phyloP scores from a whole-genome alignment of 2,113 vertebrate genomes.

The Rostratula benghalensis region DNA sequence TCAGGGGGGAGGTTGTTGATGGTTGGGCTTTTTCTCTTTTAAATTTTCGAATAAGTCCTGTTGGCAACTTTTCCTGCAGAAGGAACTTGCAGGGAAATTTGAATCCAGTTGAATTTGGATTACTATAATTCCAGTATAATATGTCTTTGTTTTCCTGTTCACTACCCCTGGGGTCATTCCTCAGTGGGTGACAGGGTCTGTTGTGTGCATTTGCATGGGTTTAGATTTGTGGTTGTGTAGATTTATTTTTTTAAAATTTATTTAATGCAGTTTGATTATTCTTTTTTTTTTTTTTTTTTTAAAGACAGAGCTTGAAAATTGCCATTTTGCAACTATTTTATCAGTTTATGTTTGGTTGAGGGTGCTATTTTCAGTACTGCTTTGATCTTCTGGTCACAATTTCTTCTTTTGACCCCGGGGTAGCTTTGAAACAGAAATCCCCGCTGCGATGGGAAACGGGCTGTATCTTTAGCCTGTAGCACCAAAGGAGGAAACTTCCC shows the following conservation, averaged over 20 bases:
- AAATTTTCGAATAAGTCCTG: not conserved
- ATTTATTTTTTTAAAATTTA: not conserved
- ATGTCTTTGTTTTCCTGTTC: not conserved
- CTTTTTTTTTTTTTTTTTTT: not conserved
- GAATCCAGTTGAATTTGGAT: too few relatives aligned
- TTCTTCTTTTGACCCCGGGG: not conserved
- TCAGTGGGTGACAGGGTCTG: not conserved
- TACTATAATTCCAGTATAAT: not conserved
- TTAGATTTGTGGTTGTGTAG: not conserved
- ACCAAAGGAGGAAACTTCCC: not conserved
- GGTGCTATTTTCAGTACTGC: not conserved
- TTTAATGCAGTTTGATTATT: not conserved
- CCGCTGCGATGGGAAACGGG: not conserved
- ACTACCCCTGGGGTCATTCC: not conserved
- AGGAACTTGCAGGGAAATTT: not conserved
- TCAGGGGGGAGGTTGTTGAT: fast-evolving
- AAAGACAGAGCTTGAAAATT: not conserved
- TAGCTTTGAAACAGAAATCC: not conserved
- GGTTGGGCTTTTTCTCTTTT: not conserved
- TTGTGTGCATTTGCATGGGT: not conserved
- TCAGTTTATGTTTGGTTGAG: not conserved
- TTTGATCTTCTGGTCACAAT: not conserved
- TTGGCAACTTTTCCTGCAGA: not conserved
- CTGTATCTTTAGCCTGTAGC: not conserved
- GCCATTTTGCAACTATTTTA: not conserved